phyloP scores from a whole-genome alignment of 2,113 vertebrate species.

The Pachypanchax playfairii region DNA sequence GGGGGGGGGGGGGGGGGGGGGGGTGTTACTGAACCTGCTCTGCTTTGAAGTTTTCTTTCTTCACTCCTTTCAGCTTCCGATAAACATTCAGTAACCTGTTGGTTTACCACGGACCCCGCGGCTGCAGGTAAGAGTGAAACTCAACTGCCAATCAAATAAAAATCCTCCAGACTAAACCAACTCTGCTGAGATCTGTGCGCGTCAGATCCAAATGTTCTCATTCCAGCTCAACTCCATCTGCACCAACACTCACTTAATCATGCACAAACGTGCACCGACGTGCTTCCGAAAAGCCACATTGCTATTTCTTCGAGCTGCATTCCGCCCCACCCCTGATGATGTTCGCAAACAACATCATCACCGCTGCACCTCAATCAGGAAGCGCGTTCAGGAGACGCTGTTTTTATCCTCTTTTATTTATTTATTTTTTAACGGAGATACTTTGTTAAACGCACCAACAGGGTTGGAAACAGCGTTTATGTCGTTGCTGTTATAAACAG shows the following conservation, averaged over 20 bases:
- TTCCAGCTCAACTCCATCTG: not conserved
- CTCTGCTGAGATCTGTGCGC: not conserved
- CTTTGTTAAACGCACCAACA: slow-evolving; percentile 32
- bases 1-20: too few species aligned
- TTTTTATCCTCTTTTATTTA: not conserved
- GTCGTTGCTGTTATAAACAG: slow-evolving; percentile 34
- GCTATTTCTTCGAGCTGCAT: slow-evolving; percentile 64
- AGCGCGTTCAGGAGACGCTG: slow-evolving; percentile 66
- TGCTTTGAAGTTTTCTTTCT: too few species aligned
- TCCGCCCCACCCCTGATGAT: slow-evolving; percentile 80
- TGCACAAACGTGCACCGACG: slow-evolving; percentile 59
- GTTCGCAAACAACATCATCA: slow-evolving; percentile 67
- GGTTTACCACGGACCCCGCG: too few species aligned
- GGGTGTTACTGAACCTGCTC: too few species aligned
- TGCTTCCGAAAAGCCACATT: slow-evolving; percentile 49
- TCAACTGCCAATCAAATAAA: too few species aligned
- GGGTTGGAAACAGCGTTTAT: slow-evolving; percentile 35
- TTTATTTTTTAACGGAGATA: slow-evolving; percentile 13
- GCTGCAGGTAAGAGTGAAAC: too few species aligned
- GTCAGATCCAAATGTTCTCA: not conserved
- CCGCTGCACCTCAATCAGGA: slow-evolving; percentile 75
- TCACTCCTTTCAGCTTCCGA: too few species aligned
- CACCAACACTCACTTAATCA: slow-evolving; percentile 4
- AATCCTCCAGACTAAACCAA: too few species aligned
- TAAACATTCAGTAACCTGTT: too few species aligned